Evolutionary conservation across 2,888 invertebrate species (phyloP).

Genomic region (Hartigia nigra): DNA sequence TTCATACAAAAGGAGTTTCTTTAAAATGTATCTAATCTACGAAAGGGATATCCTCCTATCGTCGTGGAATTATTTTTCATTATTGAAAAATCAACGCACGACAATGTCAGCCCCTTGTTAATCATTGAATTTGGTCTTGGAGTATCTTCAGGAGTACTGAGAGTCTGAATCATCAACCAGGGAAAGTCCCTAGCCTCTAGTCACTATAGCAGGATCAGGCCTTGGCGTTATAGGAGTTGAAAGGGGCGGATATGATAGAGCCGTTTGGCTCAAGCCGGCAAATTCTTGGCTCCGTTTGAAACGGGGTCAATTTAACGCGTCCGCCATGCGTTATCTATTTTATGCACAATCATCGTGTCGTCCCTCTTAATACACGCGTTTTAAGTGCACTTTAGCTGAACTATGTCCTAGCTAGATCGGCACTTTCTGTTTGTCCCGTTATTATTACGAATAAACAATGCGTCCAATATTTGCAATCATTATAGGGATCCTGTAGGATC

Average conservation of each 20-base stretch:
- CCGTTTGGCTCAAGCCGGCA: conserved; percentile 52
- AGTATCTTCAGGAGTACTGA: background rate
- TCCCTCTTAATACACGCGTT: conserved; percentile 39
- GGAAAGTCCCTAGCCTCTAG: background rate
- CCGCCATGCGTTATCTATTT: conserved; percentile 47
- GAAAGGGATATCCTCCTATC: background rate
- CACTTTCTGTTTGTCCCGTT: background rate
- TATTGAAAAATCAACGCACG: background rate
- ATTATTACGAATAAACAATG: background rate
- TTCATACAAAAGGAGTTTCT: background rate
- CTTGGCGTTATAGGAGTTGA: background rate
- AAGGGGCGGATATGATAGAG: conserved; percentile 24
- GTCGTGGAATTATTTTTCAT: background rate
- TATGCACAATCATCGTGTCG: conserved; percentile 37
- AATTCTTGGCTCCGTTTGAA: conserved; percentile 51
- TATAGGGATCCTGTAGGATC: background rate
- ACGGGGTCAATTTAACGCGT: conserved; percentile 45
- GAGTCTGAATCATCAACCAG: background rate
- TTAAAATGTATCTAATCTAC: background rate
- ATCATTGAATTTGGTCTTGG: background rate
- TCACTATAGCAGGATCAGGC: background rate
- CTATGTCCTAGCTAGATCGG: background rate
- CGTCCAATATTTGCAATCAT: background rate
- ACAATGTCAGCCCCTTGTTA: background rate
- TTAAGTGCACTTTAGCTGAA: conserved; percentile 10